Conservation (phyloP, 2,113 vertebrate species). For the Eptesicus fuscus region DNA sequence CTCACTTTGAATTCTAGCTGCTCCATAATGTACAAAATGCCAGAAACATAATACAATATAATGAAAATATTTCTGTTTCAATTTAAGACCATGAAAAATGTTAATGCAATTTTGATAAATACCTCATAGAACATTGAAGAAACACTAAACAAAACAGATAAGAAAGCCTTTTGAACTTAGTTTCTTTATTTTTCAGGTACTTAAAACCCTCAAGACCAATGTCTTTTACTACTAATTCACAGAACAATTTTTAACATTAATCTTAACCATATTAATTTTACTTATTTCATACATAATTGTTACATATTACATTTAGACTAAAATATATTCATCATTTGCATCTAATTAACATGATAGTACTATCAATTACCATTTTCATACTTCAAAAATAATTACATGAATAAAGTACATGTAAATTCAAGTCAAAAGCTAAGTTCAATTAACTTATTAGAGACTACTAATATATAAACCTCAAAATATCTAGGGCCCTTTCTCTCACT, state of each 20-base stretch:
- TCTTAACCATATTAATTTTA: conserved; percentile 23
- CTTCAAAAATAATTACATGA: conserved; percentile 22
- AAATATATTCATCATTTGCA: conserved; percentile 14
- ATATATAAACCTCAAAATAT: background rate
- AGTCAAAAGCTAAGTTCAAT: conserved; percentile 28
- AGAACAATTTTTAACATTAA: conserved; percentile 35
- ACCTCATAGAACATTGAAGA: background rate
- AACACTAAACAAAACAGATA: background rate
- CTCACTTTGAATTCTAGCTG: conserved; percentile 6
- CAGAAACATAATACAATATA: conserved; percentile 15
- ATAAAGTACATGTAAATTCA: conserved; percentile 11
- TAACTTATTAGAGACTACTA: background rate
- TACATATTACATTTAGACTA: background rate
- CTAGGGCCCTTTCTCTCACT: background rate
- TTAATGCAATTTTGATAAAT: conserved; percentile 24
- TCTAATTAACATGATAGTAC: background rate
- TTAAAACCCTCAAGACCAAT: background rate
- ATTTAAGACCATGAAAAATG: background rate
- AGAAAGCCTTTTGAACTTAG: conserved; percentile 11
- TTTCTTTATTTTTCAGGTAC: conserved; percentile 29
- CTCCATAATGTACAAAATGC: background rate
- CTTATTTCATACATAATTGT: conserved; percentile 30
- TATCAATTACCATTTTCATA: conserved; percentile 24
- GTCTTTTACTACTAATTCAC: background rate
- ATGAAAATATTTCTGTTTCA: conserved; percentile 16